phyloP scores from a whole-genome alignment of 2,888 invertebrate genomes.

The Hofmannophila pseudospretella region DNA sequence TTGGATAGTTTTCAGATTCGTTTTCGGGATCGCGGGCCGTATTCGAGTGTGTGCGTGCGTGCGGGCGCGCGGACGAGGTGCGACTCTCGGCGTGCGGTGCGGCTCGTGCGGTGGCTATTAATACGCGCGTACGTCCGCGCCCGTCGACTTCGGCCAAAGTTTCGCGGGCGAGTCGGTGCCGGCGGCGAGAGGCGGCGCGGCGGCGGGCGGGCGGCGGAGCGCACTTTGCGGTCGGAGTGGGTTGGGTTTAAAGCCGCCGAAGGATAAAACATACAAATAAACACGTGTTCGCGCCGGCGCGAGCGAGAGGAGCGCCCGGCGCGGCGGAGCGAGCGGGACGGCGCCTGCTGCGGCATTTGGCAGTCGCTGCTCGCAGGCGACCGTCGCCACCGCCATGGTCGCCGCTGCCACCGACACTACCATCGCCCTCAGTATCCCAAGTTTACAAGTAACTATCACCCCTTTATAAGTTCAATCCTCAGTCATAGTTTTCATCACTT shows the following conservation, averaged over 20 bases:
- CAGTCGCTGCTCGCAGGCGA: constrained; percentile 52
- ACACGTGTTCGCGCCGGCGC: constrained; percentile 81
- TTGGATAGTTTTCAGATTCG: constrained; percentile 26
- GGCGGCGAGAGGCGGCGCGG: constrained; percentile 66
- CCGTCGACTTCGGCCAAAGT: constrained; percentile 76
- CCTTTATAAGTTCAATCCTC: background rate
- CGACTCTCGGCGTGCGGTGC: constrained; percentile 46
- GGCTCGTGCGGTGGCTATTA: constrained; percentile 65
- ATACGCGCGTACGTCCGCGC: constrained; percentile 73
- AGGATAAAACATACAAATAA: constrained; percentile 81
- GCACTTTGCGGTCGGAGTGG: constrained; percentile 83
- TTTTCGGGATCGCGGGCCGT: constrained; percentile 27
- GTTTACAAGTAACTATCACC: too few relatives aligned
- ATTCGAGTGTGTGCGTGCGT: constrained; percentile 48
- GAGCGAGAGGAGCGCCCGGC: constrained; percentile 66
- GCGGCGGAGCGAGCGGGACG: constrained; percentile 62
- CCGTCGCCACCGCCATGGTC: constrained; percentile 23
- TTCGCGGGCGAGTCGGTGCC: constrained; percentile 70
- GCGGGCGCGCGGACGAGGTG: constrained; percentile 38
- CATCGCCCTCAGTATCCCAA: background rate
- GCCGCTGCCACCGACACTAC: background rate
- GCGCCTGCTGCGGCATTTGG: constrained; percentile 70
- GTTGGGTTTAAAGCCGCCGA: constrained; percentile 82
- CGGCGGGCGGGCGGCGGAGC: constrained; percentile 77
- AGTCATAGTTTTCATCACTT: background rate